Evolutionary conservation across 2,113 vertebrate genomes (phyloP), one percentile per base, ranked within the genome.

Genomic region (Lipotes vexillifer): DNA sequence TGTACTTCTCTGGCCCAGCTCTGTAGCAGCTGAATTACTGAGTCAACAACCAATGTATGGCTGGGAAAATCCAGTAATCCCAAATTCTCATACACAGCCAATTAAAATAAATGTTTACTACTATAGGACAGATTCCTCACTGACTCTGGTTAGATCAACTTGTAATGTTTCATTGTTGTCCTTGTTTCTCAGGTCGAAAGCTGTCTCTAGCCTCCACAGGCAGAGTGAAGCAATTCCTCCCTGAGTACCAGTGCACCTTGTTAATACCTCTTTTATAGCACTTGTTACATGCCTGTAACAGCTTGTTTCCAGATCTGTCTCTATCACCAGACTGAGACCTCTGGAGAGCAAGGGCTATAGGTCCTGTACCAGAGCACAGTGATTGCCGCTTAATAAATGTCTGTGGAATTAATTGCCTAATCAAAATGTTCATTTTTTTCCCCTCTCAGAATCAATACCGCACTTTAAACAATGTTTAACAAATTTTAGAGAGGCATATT

Each of bases 401-500:
- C 71, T 68, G 27, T 66, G 52, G 65, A 83, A 81, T 69, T 83
- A 77, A 93, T 72, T 78, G 21, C 14, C 46, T 90, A 81, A 57
- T 82, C 52, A 68, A 44, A 84, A 52, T 82, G 57, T 74, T 68
- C 31, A 74, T 55, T 63, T 84, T 80, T 80, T 78, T 3, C 0
- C 29, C 13, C 31, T 36, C 52, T 81, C 90, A 69, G 59, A 91
- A 69, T 57, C 41, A 27, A 21, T 80, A 80, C 23, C 4, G 57
- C 9, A 57, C 63, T 74, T 90, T 72, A 80, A 90, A 92, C 49
- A 91, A 71, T 84, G 92, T 74, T 84, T 90, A 27, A 77, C 83
- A 36, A 63, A 78, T 83, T 75, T 80, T 41, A 75, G 55, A 86
- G 69, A 55, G 21, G 25, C 31, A 20, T 86, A 71, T 31, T 61